phyloP scores from a whole-genome alignment of 2,797 vertebrate genomes.

The Poecilia gillii region DNA sequence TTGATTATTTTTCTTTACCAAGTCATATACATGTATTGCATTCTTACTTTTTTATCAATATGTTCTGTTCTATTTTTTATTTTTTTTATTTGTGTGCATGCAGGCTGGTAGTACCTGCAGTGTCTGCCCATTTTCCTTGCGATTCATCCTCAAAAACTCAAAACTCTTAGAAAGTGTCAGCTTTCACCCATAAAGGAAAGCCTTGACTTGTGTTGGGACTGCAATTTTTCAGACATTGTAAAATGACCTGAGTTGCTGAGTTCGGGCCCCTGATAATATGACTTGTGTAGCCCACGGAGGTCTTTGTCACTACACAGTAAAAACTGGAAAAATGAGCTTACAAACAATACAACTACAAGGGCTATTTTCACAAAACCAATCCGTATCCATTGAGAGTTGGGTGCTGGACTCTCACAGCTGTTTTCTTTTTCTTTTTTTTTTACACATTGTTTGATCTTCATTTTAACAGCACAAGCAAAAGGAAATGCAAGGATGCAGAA shows the following conservation, averaged over 20 bases:
- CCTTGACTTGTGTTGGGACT: slow-evolving; percentile 12
- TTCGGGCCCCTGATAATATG: slow-evolving; percentile 18
- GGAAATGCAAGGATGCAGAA: not conserved
- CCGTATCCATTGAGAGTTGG: not conserved
- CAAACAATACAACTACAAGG: not conserved
- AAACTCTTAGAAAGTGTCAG: slow-evolving; percentile 30
- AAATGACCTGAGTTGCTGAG: slow-evolving; percentile 14
- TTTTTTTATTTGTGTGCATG: slow-evolving; percentile 3
- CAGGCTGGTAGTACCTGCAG: slow-evolving; percentile 9
- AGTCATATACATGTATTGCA: not conserved
- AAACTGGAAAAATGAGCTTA: slow-evolving; percentile 11
- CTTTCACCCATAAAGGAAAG: slow-evolving; percentile 19
- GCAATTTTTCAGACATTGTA: slow-evolving; percentile 20
- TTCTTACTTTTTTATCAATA: slow-evolving; percentile 8
- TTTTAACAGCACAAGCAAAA: slow-evolving; percentile 1
- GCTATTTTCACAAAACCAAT: slow-evolving; percentile 1
- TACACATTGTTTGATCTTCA: not conserved
- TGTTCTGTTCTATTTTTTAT: not conserved
- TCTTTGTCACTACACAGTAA: slow-evolving; percentile 11
- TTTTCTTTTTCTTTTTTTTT: not conserved
- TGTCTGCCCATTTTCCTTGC: slow-evolving; percentile 5
- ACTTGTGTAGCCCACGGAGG: slow-evolving; percentile 8
- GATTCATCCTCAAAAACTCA: slow-evolving; percentile 37
- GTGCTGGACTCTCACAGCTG: slow-evolving; percentile 4
- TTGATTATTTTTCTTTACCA: not conserved